Conservation (phyloP, 2,113 vertebrate species). For the human (Homo sapiens) region DNA sequence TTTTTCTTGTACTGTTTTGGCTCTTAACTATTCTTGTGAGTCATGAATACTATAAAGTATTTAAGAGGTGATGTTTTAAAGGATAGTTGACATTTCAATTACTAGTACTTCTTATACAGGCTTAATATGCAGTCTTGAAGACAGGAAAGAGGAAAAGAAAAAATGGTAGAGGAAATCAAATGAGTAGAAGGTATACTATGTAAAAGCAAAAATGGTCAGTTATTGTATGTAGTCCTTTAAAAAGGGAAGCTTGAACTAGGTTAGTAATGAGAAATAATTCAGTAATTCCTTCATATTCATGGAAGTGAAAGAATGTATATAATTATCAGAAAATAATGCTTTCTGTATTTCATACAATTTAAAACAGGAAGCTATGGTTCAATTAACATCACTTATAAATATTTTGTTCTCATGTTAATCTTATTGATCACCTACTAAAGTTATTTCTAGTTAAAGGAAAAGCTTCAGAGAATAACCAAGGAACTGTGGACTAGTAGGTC, state of each 20-base stretch:
- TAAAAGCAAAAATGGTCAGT: not conserved
- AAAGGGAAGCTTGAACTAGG: not conserved
- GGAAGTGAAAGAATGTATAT: not conserved
- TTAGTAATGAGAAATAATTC: not conserved
- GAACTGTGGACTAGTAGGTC: not conserved
- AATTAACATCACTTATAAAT: not conserved
- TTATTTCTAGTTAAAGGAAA: conserved; percentile 14
- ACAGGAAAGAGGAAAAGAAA: not conserved
- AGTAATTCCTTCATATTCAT: not conserved
- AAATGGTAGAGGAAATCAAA: not conserved
- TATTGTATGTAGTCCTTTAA: not conserved
- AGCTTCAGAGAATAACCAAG: not conserved
- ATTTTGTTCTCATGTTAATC: not conserved
- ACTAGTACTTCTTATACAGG: not conserved
- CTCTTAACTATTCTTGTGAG: not conserved
- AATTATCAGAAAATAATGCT: not conserved
- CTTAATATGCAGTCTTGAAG: not conserved
- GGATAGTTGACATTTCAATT: not conserved
- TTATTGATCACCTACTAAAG: not conserved
- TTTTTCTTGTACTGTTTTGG: conserved; percentile 10
- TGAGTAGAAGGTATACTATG: not conserved
- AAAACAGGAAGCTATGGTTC: not conserved
- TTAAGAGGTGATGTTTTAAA: conserved; percentile 30
- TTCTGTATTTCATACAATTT: conserved; percentile 22
- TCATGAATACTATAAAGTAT: not conserved